phyloP scores from a whole-genome alignment of 2,888 invertebrate genomes.

The Drosophila melanosoma region DNA sequence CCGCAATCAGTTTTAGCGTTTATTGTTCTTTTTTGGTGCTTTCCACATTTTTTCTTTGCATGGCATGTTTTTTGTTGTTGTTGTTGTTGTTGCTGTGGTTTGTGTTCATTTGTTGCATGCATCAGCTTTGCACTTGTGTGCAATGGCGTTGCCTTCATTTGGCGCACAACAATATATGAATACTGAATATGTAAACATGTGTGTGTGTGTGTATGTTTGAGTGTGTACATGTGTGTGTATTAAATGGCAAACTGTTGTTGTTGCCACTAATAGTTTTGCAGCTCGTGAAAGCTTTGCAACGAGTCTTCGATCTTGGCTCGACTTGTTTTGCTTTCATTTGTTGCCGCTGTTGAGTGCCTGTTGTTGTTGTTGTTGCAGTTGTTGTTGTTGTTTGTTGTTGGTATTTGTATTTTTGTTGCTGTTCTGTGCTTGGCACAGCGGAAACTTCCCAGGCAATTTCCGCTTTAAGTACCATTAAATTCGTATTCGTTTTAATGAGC shows the following conservation, averaged over 20 bases:
- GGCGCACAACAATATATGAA: constrained; percentile 35
- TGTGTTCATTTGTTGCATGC: constrained; percentile 40
- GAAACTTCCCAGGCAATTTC: constrained; percentile 81
- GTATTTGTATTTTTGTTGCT: constrained; percentile 22
- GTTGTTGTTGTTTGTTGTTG: background rate
- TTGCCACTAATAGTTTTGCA: constrained; percentile 75
- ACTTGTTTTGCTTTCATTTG: constrained; percentile 36
- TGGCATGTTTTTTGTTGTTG: constrained; percentile 6
- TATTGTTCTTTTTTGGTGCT: constrained; percentile 23
- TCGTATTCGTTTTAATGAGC: constrained; percentile 81
- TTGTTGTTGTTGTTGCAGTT: constrained; percentile 12
- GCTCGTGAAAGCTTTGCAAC: constrained; percentile 74
- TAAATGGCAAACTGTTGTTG: constrained; percentile 38
- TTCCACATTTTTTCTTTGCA: constrained; percentile 5
- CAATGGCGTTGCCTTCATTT: constrained; percentile 66
- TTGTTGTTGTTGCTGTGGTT: constrained; percentile 9
- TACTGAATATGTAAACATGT: constrained; percentile 11
- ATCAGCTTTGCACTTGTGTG: constrained; percentile 50
- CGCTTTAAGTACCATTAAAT: constrained; percentile 81
- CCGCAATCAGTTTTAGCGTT: background rate
- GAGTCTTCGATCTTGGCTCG: constrained; percentile 67
- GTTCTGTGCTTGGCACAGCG: constrained; percentile 65
- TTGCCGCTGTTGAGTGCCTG: constrained; percentile 14
- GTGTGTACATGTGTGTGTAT: constrained; percentile 15
- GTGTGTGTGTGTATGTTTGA: constrained; percentile 4